Percentiles rank a stretch among this genome's conserved stretches.
phyloP scores from a whole-genome alignment of 2,113 vertebrate genomes.

The Rhipidura dahli region DNA sequence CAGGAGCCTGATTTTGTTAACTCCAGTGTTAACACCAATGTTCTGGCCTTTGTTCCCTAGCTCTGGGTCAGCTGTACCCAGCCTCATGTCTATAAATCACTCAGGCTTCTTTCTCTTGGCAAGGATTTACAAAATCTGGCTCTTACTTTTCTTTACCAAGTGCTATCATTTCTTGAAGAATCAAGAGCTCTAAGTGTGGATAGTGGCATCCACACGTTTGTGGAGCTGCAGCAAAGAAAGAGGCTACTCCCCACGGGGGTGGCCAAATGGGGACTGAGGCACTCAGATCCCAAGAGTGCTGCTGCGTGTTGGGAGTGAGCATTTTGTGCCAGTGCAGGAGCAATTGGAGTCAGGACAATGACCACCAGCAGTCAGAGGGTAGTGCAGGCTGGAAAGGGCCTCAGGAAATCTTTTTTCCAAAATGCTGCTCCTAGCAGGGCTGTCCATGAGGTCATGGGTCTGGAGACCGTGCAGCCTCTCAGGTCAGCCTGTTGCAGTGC shows the following conservation, averaged over 20 bases:
- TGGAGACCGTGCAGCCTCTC: background rate
- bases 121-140: background rate
- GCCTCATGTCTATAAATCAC: background rate
- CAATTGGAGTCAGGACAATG: background rate
- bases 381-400: background rate
- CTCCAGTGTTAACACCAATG: background rate
- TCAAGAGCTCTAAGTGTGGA: accelerated
- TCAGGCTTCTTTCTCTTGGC: background rate
- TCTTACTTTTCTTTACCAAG: background rate
- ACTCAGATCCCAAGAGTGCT: background rate
- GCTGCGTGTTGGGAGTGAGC: background rate
- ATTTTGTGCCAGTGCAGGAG: background rate
- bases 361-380: background rate
- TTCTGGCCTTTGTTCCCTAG: background rate
- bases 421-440: background rate
- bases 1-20: background rate
- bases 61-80: background rate
- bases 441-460: background rate
- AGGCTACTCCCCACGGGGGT: background rate
- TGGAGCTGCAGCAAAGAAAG: background rate
- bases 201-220: background rate
- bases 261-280: background rate
- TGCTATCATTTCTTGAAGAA: background rate
- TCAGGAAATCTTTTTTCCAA: background rate
- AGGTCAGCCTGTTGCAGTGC: background rate